These are phyloP conservation scores for Trogon surrucura DNA, from an alignment of 2,113 vertebrate genomes.

Conservation along the genomic window DNA sequence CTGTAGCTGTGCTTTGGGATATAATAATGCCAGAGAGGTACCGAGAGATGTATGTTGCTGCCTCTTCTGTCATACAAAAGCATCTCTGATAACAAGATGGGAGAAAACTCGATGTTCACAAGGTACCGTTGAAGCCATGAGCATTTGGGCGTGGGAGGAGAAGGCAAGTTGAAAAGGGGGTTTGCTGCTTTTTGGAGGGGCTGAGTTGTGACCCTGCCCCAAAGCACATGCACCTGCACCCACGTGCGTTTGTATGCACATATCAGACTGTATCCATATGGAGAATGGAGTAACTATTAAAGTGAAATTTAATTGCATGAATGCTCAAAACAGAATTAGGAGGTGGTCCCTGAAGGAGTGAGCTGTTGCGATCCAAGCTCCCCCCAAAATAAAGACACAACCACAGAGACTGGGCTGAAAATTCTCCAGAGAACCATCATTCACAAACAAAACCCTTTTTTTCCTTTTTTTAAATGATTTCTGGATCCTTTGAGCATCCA, in stretches of 20 bases:
- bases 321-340: not conserved
- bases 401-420: accelerated
- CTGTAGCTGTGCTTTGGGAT: not conserved
- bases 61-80: not conserved
- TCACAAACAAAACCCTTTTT: not conserved
- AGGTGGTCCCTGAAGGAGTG: not conserved
- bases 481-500: not conserved
- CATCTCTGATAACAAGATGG: accelerated
- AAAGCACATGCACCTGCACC: accelerated
- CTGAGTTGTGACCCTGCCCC: not conserved
- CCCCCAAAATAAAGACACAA: not conserved
- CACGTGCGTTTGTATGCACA: accelerated
- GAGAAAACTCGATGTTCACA: not conserved
- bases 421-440: accelerated
- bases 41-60: accelerated
- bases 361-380: not conserved
- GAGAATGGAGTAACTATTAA: not conserved
- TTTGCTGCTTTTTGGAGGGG: not conserved
- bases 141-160: accelerated
- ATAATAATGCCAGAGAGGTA: accelerated
- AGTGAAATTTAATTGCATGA: not conserved
- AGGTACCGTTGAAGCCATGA: not conserved
- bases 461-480: not conserved
- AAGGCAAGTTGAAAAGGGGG: not conserved
- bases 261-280: accelerated